Evolutionary conservation across 2,888 invertebrate species (phyloP).

Genomic region (Cosmorhoe ocellata): DNA sequence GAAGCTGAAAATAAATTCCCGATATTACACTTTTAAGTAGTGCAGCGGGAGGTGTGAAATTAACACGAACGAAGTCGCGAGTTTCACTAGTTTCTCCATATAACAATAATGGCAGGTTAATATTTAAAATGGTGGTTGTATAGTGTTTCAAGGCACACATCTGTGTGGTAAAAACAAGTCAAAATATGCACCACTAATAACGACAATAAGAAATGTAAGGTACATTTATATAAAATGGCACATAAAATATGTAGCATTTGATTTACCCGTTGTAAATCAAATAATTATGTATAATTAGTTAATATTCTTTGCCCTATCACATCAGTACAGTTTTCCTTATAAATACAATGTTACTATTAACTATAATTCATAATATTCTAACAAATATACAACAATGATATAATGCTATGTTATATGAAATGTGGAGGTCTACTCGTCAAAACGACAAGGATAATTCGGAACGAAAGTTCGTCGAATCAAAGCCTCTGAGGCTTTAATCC

Average conservation of each 20-base stretch:
- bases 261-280: constrained; percentile 51
- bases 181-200: constrained; percentile 49
- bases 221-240: constrained; percentile 68
- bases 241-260: constrained; percentile 71
- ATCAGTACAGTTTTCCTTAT: constrained; percentile 74
- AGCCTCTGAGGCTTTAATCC: too few species aligned
- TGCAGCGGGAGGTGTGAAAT: too few species aligned
- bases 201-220: constrained; percentile 50
- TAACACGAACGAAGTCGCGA: too few species aligned
- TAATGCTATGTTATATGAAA: too few species aligned
- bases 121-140: constrained; percentile 7
- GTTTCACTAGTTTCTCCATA: too few species aligned
- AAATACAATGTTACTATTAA: constrained; percentile 50
- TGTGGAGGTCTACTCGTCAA: too few species aligned
- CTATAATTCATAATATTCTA: constrained; percentile 49
- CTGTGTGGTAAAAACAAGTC: constrained; percentile 43
- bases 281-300: constrained; percentile 49
- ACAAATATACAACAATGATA: constrained; percentile 42
- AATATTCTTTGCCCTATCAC: constrained; percentile 75
- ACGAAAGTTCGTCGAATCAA: too few species aligned
- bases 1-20: too few species aligned
- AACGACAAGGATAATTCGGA: too few species aligned
- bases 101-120: constrained; percentile 29
- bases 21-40: too few species aligned
- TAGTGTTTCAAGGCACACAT: constrained; percentile 43